A percentile compares a stretch with the other conserved stretches of the same genome.
These are phyloP conservation scores for Poecile montanus DNA, from an alignment of 2,797 vertebrate genomes.

Conservation along the genomic window DNA sequence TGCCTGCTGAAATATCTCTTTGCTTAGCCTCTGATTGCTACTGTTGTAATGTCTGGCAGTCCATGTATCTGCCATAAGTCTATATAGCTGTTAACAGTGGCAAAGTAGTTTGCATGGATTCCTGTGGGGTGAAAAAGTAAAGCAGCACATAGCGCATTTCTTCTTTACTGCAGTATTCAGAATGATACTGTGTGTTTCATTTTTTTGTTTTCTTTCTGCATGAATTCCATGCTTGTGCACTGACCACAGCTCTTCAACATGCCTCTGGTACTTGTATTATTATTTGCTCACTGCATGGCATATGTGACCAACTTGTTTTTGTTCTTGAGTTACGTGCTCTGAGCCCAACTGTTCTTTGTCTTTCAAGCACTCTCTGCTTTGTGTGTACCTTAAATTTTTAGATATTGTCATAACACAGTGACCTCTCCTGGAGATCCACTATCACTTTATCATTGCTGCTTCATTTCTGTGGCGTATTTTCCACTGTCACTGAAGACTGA, in stretches of 20 bases:
- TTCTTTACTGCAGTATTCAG: background rate
- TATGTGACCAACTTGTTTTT: background rate
- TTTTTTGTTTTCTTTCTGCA: background rate
- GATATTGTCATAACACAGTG: background rate
- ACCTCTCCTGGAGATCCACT: background rate
- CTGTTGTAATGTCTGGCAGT: background rate
- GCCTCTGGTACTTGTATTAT: background rate
- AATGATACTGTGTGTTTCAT: background rate
- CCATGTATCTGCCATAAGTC: background rate
- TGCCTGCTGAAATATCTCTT: background rate
- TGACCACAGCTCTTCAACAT: background rate
- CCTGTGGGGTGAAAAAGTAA: background rate
- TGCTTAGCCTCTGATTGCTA: background rate
- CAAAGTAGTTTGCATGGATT: background rate
- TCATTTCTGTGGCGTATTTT: background rate
- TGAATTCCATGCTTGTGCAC: background rate
- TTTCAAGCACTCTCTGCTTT: background rate
- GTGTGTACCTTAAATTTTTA: background rate
- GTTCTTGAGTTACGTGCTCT: background rate
- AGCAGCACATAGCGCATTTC: background rate
- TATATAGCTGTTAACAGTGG: background rate
- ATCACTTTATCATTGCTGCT: accelerated
- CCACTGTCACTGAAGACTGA: background rate
- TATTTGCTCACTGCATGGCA: accelerated
- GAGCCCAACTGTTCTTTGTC: background rate